phyloP scores from a whole-genome alignment of 1,140 invertebrate species.

The Anastrepha ludens region DNA sequence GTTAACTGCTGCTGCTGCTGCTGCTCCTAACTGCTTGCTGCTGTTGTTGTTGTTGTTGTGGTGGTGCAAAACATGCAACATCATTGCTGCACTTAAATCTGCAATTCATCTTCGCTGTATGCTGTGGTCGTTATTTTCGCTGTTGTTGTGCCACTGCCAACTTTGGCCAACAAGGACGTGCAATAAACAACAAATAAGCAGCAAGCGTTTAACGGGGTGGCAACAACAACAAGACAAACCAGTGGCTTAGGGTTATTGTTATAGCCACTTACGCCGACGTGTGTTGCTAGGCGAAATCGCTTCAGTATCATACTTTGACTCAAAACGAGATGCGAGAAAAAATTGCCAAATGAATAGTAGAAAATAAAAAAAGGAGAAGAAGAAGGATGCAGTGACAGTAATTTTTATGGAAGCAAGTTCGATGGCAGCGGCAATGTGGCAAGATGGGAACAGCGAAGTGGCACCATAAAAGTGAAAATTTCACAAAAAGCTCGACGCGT shows the following conservation, averaged over 20 bases:
- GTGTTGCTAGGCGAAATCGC: slow-evolving; percentile 26
- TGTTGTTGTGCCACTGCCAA: slow-evolving; percentile 24
- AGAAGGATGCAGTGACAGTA: background rate
- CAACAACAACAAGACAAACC: slow-evolving; percentile 35
- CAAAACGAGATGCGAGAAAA: background rate
- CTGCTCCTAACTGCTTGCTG: background rate
- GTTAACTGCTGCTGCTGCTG: slow-evolving; percentile 4
- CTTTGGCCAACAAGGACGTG: slow-evolving; percentile 30
- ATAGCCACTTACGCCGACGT: slow-evolving; percentile 23
- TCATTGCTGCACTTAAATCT: slow-evolving; percentile 19
- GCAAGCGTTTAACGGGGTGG: slow-evolving; percentile 46
- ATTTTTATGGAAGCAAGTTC: background rate
- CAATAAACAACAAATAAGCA: slow-evolving; percentile 13
- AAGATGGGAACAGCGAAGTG: background rate
- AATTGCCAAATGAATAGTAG: background rate
- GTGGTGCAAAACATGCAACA: background rate
- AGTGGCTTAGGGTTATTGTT: slow-evolving; percentile 18
- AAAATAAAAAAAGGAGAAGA: background rate
- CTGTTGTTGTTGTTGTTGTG: background rate
- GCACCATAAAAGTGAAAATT: slow-evolving; percentile 35
- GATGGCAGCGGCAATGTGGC: background rate
- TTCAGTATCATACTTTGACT: background rate
- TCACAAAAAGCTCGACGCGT: background rate
- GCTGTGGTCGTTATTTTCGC: background rate
- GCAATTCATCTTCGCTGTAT: slow-evolving; percentile 45